phyloP scores from a whole-genome alignment of 2,797 vertebrate species.

The Trematomus bernacchii region DNA sequence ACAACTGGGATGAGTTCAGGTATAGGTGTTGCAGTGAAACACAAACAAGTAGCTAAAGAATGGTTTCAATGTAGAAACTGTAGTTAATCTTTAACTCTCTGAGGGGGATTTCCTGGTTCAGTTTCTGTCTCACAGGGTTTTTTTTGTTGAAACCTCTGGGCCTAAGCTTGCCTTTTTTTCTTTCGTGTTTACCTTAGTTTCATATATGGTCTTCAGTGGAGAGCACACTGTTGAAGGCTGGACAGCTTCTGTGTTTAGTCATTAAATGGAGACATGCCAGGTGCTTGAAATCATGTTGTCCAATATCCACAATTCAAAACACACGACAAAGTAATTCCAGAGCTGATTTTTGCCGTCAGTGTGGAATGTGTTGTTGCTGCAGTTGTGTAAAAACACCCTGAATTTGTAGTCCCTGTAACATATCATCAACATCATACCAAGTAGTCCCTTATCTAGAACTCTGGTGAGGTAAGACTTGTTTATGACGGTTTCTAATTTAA shows the following conservation, averaged over 20 bases:
- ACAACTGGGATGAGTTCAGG: background rate
- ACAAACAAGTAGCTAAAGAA: constrained; percentile 16
- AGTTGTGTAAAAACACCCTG: constrained; percentile 43
- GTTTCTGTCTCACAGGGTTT: constrained; percentile 20
- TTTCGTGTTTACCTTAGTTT: constrained; percentile 27
- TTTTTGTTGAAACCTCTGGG: constrained; percentile 38
- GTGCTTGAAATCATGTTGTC: constrained; percentile 31
- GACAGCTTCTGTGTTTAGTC: constrained; percentile 61
- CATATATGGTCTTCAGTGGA: constrained; percentile 3
- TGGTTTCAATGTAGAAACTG: background rate
- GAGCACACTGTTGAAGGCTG: constrained; percentile 41
- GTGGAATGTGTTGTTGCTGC: constrained; percentile 69
- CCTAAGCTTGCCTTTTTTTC: background rate
- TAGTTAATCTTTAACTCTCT: constrained; percentile 47
- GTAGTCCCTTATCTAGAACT: background rate
- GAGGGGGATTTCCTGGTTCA: constrained; percentile 24
- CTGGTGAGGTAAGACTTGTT: constrained; percentile 13
- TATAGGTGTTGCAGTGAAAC: constrained; percentile 8
- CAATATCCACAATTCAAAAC: constrained; percentile 46
- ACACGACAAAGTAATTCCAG: constrained; percentile 39
- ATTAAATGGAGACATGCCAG: constrained; percentile 56
- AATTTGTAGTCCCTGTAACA: constrained; percentile 21
- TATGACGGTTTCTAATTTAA: constrained; percentile 27
- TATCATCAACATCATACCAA: constrained; percentile 11
- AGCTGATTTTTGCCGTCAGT: constrained; percentile 50